Percentiles rank a stretch among this genome's conserved stretches.
Conservation (phyloP, 1,140 invertebrate species). For the Thrips palmi region DNA sequence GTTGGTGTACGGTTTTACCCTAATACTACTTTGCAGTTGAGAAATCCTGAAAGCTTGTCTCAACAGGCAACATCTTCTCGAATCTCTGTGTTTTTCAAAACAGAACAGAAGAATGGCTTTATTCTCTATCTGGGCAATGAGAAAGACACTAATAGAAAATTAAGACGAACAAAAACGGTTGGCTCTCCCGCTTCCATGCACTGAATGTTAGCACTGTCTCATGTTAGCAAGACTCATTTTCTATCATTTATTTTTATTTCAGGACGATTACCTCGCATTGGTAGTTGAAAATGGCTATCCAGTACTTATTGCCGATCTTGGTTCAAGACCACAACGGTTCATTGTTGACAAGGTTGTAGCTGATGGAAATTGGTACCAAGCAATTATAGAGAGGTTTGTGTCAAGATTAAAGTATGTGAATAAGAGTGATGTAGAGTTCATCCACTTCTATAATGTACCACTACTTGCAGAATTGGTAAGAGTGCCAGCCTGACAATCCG, state of each 20-base stretch:
- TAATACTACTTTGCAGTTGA: constrained; percentile 64
- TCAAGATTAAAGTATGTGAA: not conserved
- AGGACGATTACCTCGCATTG: constrained; percentile 88
- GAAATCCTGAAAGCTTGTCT: constrained; percentile 64
- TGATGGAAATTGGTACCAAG: constrained; percentile 81
- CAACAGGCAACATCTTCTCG: constrained; percentile 69
- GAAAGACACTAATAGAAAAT: constrained; percentile 35
- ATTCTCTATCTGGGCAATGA: constrained; percentile 81
- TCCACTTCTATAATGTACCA: not conserved
- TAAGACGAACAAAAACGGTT: constrained; percentile 41
- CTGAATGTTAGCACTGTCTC: constrained; percentile 7
- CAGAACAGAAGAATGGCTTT: constrained; percentile 59
- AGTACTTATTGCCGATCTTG: constrained; percentile 71
- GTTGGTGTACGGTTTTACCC: constrained; percentile 72
- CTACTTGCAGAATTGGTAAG: constrained; percentile 51
- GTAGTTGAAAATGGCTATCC: constrained; percentile 76
- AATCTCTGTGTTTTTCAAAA: constrained; percentile 73
- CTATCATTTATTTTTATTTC: constrained; percentile 15
- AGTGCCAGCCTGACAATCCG: constrained; percentile 60
- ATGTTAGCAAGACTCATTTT: not conserved
- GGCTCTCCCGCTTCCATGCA: constrained; percentile 16
- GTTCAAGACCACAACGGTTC: constrained; percentile 59
- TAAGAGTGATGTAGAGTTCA: too few species aligned
- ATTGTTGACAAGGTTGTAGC: constrained; percentile 56
- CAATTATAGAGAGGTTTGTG: constrained; percentile 60